Evolutionary conservation across 2,113 vertebrate species (phyloP).

Genomic region (Periophthalmodon schlosseri): DNA sequence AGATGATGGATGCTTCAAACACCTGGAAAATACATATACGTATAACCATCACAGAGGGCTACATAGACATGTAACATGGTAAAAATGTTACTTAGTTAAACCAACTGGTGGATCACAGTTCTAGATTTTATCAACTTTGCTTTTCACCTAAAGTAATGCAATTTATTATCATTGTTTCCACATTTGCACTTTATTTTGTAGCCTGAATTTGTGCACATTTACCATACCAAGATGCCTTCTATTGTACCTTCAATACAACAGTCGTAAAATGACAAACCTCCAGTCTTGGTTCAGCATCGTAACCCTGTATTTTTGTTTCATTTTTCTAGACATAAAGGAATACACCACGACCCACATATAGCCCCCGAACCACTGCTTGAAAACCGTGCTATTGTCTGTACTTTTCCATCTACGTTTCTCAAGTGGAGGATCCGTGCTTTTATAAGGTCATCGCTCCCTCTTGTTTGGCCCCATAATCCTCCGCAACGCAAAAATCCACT

Average conservation of each 20-base stretch:
- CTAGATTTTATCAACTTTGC: too few relatives aligned
- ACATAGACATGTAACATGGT: too few relatives aligned
- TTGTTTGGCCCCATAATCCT: conserved; percentile 77
- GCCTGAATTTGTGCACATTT: too few relatives aligned
- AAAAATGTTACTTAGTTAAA: too few relatives aligned
- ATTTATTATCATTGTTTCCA: too few relatives aligned
- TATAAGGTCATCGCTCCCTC: conserved; percentile 74
- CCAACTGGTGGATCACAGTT: too few relatives aligned
- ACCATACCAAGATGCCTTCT: not conserved
- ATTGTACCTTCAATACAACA: not conserved
- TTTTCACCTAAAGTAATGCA: too few relatives aligned
- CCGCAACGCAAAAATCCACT: conserved; percentile 78
- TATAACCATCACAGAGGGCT: too few relatives aligned
- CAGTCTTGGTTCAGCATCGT: not conserved
- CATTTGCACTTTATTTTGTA: too few relatives aligned
- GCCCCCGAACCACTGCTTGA: not conserved
- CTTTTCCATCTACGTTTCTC: conserved; percentile 43
- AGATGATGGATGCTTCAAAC: too few relatives aligned
- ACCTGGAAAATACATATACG: too few relatives aligned
- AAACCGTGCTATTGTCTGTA: conserved; percentile 17
- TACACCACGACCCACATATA: not conserved
- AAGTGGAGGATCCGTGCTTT: conserved; percentile 64
- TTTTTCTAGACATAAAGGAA: not conserved
- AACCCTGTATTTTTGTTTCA: not conserved
- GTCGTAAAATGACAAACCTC: too few relatives aligned